Percentiles rank a stretch among this genome's conserved stretches.
Evolutionary conservation across 1,140 invertebrate species (phyloP).

Genomic region (Philotrypesis tridentata): DNA sequence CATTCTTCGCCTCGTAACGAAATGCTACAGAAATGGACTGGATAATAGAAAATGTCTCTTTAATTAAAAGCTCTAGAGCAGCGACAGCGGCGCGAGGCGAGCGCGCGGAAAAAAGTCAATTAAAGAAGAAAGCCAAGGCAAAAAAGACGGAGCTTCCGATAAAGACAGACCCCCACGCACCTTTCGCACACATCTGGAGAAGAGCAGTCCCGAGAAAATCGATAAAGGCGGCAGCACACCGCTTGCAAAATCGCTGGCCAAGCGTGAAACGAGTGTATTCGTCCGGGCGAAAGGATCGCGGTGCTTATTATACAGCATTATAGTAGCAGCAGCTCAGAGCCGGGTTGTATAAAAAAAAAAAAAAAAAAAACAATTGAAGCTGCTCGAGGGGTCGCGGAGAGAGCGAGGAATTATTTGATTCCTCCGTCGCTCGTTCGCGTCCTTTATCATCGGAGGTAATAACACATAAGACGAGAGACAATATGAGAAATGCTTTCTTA

Average conservation of each 20-base stretch:
- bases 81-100: neutral
- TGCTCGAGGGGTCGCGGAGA: neutral
- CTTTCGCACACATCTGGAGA: too few relatives aligned
- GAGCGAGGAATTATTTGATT: neutral
- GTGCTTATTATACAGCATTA: neutral
- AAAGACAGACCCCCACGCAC: too few relatives aligned
- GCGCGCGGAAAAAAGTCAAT: neutral
- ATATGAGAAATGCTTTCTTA: slow-evolving; percentile 60
- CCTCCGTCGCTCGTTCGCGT: too few relatives aligned
- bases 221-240: neutral
- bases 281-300: neutral
- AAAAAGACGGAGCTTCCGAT: too few relatives aligned
- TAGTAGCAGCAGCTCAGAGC: too few relatives aligned
- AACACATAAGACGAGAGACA: too few relatives aligned
- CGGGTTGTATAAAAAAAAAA: too few relatives aligned
- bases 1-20: too few relatives aligned
- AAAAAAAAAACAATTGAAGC: too few relatives aligned
- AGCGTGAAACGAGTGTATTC: neutral
- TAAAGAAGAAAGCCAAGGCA: neutral
- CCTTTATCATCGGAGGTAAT: too few relatives aligned
- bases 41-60: neutral
- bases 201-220: neutral
- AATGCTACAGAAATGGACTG: too few relatives aligned
- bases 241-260: neutral
- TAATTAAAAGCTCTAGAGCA: neutral